Evolutionary conservation across 2,888 invertebrate genomes (phyloP), one percentile per base, ranked within the genome.

Genomic region (Epiblema foenella): DNA sequence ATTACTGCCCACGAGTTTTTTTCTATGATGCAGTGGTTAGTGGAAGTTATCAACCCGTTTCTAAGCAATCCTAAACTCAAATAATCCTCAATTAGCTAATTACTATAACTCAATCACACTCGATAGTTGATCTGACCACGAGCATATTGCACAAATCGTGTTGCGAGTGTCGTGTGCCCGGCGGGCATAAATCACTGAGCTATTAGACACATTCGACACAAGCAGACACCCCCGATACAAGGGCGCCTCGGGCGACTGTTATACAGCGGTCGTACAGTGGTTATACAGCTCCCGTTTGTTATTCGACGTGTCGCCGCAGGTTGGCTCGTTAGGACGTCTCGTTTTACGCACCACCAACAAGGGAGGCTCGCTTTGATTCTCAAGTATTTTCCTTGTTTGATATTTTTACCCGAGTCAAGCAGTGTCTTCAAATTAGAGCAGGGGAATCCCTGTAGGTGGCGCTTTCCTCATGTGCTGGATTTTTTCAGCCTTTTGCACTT

Each of bases 241-340:
- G 49, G 62, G 37, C 51, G 64, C 64, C 54, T 37, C 64, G 8
- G 64, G 64, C 64, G n/a, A 60, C 58, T 62, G 51, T 37, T 51
- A 52, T 10, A 51, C 51, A 37, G 63, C 18, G 17, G 12, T 8
- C 49, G 11, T 46, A 15, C 24, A 60, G 60, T 24, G 7, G 37
- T 52, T 18, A 15, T 73, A 78, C 78, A 74, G 76, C 33, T 33
- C 9, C 33, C 77, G 78, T 76, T 78, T 81, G 82, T 83, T 84
- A 83, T 83, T 83, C 76, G 79, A 77, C 77, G 79, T 79, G 85
- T 83, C 81, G 81, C 81, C 81, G 82, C 81, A 81, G 83, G 86
- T 85, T 85, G 80, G 85, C 86, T 89, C 85, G 88, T 89, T 90
- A 88, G 76, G 82, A 81, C 83, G 82, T 84, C 86, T 86, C 83